Percentiles rank a stretch among this genome's conserved stretches.
Evolutionary conservation across 2,113 vertebrate species (phyloP).

Genomic region (Bos javanicus): DNA sequence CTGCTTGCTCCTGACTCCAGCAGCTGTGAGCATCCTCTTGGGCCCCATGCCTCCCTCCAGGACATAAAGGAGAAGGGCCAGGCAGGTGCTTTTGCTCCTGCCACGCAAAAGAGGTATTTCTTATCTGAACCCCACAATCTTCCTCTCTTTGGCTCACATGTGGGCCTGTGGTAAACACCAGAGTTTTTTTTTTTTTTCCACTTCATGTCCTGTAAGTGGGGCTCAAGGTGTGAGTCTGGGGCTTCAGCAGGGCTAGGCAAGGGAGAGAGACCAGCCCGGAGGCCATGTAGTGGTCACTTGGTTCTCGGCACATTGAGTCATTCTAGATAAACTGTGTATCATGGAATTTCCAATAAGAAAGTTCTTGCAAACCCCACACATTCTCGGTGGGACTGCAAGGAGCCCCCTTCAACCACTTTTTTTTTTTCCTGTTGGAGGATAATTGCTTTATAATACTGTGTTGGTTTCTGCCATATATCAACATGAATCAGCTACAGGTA

Average conservation of each 20-base stretch:
- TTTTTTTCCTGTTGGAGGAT: neutral
- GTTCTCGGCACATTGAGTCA: rapidly evolving
- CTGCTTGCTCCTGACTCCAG: neutral
- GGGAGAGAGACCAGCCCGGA: neutral
- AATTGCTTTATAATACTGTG: neutral
- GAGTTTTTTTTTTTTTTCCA: neutral
- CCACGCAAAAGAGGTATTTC: neutral
- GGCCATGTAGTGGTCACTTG: neutral
- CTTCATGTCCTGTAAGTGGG: neutral
- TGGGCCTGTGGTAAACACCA: neutral
- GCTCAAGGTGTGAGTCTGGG: rapidly evolving
- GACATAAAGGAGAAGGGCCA: rapidly evolving
- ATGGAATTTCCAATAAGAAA: neutral
- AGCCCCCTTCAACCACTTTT: neutral
- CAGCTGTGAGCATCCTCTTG: neutral
- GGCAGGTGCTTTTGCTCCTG: neutral
- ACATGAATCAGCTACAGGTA: neutral
- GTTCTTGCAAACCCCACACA: rapidly evolving
- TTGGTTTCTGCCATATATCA: neutral
- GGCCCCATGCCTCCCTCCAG: rapidly evolving
- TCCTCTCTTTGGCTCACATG: neutral
- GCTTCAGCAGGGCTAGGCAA: neutral
- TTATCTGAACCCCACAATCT: neutral
- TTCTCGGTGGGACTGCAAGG: rapidly evolving
- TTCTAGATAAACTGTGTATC: neutral